Percentiles rank a stretch among this genome's conserved stretches.
Conservation (phyloP, 2,888 invertebrate genomes). For the Melolontha melolontha region DNA sequence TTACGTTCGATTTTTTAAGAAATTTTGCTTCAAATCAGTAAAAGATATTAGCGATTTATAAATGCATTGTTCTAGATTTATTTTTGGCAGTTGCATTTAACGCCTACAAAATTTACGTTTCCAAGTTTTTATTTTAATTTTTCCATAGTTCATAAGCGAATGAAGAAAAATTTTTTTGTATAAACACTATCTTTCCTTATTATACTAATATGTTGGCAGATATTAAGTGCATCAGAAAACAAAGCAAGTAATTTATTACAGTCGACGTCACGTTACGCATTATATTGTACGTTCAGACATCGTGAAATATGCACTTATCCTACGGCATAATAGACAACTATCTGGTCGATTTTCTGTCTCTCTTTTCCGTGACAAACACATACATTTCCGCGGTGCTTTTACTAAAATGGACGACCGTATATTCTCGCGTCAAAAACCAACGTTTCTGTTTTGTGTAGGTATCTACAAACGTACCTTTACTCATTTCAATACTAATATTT, state of each 20-base stretch:
- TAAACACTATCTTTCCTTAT: background rate
- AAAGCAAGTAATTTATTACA: constrained; percentile 21
- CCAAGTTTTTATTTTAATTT: too few relatives aligned
- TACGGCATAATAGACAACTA: constrained; percentile 6
- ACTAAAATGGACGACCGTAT: constrained; percentile 11
- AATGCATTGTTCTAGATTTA: too few relatives aligned
- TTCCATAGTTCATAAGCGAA: too few relatives aligned
- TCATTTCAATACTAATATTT: too few relatives aligned
- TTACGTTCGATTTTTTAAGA: too few relatives aligned
- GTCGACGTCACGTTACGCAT: constrained; percentile 1
- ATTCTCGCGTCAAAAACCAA: background rate
- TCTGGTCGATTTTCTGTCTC: constrained; percentile 9
- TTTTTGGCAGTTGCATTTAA: too few relatives aligned
- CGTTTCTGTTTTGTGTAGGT: background rate
- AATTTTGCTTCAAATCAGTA: too few relatives aligned
- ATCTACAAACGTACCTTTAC: too few relatives aligned
- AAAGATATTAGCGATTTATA: too few relatives aligned
- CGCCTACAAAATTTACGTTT: too few relatives aligned
- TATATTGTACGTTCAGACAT: constrained; percentile 7
- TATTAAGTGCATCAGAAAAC: constrained; percentile 21
- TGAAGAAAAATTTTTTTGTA: too few relatives aligned
- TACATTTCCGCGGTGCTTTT: constrained; percentile 1
- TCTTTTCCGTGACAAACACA: constrained; percentile 2
- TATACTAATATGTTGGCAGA: constrained; percentile 8
- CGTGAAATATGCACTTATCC: constrained; percentile 24